phyloP scores from a whole-genome alignment of 2,888 invertebrate genomes.

The Lagria hirta region DNA sequence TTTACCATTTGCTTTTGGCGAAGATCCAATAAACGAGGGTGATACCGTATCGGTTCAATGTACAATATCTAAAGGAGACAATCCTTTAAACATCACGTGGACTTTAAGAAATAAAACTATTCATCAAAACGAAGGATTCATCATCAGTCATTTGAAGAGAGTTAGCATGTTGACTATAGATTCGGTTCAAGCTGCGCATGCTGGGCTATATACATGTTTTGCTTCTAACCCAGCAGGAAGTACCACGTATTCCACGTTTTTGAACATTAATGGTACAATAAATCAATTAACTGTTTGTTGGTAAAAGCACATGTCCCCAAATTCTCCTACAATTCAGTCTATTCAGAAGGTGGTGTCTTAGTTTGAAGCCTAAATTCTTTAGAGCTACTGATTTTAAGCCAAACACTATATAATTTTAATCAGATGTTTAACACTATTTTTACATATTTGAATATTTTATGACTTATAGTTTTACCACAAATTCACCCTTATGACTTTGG shows the following conservation, averaged over 20 bases:
- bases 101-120: constrained; percentile 61
- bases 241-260: constrained; percentile 62
- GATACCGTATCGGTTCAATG: constrained; percentile 69
- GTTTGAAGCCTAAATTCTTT: too few species aligned
- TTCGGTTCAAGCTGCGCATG: constrained; percentile 55
- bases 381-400: too few species aligned
- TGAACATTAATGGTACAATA: constrained; percentile 67
- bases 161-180: constrained; percentile 58
- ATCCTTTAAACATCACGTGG: constrained; percentile 69
- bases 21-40: constrained; percentile 65
- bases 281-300: not conserved
- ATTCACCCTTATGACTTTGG: constrained; percentile 68
- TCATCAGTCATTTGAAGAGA: constrained; percentile 42
- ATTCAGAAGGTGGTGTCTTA: constrained; percentile 69
- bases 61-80: constrained; percentile 69
- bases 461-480: constrained; percentile 60
- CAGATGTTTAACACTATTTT: too few species aligned
- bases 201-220: constrained; percentile 58
- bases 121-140: constrained; percentile 16
- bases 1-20: constrained; percentile 58
- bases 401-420: too few species aligned
- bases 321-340: constrained; percentile 60
- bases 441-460: constrained; percentile 2
- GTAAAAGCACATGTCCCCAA: constrained; percentile 37
- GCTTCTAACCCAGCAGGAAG: constrained; percentile 62